A percentile compares a stretch with the other conserved stretches of the same genome.
Conservation (phyloP, 53 echinoderm and acorn worm species). For the Arbacia lixula region DNA sequence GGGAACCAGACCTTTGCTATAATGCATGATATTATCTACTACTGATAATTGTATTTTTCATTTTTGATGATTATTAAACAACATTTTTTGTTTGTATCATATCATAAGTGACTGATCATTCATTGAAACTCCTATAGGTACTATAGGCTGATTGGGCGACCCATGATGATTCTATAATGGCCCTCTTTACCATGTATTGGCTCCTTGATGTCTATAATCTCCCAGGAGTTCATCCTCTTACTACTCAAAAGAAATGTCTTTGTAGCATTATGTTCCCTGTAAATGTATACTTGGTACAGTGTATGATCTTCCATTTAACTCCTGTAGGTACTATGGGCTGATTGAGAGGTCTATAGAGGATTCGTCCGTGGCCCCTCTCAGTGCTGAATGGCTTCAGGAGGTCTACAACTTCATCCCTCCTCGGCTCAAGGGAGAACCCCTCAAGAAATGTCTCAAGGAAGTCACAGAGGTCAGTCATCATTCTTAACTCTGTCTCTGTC, state of each 20-base stretch:
- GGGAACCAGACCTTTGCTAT: no score
- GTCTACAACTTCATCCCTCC: slow-evolving; percentile 81
- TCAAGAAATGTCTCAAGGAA: slow-evolving; percentile 69
- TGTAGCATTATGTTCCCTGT: neutral
- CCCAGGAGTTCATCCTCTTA: no score
- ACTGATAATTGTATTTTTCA: no score
- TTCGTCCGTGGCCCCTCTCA: slow-evolving; percentile 82
- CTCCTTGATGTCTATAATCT: slow-evolving; percentile 75
- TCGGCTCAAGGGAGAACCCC: slow-evolving; percentile 75
- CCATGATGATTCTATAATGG: slow-evolving; percentile 84
- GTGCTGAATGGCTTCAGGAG: slow-evolving; percentile 76
- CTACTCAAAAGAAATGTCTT: neutral
- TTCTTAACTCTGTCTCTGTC: no score
- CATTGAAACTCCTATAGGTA: slow-evolving; percentile 68
- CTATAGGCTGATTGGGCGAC: slow-evolving; percentile 73
- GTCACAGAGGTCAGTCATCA: slow-evolving; percentile 80
- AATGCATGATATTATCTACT: no score
- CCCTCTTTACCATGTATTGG: slow-evolving; percentile 78
- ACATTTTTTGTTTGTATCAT: no score
- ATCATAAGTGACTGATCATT: no score
- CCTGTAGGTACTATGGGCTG: slow-evolving; percentile 77
- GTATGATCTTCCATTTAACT: no score
- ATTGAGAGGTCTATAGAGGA: slow-evolving; percentile 82
- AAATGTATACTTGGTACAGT: neutral
- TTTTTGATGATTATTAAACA: no score